These are phyloP conservation scores for Argyresthia goedartella DNA, from an alignment of 2,888 invertebrate species.

Conservation along the genomic window DNA sequence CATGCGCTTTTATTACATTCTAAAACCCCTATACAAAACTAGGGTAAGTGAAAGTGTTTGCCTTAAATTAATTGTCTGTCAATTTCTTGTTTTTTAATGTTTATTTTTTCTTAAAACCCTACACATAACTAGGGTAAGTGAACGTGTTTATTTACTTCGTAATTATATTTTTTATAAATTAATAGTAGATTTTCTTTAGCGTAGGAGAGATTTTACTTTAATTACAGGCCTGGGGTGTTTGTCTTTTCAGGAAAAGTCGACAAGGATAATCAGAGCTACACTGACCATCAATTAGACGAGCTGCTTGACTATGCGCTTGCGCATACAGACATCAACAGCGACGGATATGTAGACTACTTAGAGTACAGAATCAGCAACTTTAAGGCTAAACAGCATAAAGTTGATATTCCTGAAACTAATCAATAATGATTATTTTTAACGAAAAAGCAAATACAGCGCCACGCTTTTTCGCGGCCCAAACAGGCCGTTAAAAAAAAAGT, in stretches of 20 bases:
- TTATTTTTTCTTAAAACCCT: constrained; percentile 21
- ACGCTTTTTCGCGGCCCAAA: too few species aligned
- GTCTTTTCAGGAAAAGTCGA: constrained; percentile 38
- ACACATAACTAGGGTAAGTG: constrained; percentile 34
- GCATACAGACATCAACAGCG: constrained; percentile 77
- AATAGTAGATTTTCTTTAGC: too few species aligned
- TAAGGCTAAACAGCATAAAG: constrained; percentile 20
- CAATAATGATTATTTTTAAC: too few species aligned
- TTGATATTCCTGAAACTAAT: too few species aligned
- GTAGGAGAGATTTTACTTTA: constrained; percentile 20
- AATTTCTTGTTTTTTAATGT: constrained; percentile 6
- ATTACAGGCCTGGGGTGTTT: background rate
- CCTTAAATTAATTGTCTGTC: constrained; percentile 1
- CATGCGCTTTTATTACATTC: background rate
- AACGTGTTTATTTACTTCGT: background rate
- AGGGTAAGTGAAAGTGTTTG: background rate
- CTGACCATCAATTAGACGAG: constrained; percentile 66
- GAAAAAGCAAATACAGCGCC: too few species aligned
- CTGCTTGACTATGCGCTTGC: constrained; percentile 74
- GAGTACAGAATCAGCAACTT: constrained; percentile 62
- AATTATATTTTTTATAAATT: background rate
- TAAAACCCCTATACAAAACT: background rate
- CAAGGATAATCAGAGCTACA: constrained; percentile 40
- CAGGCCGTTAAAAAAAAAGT: too few species aligned
- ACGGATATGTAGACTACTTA: constrained; percentile 79